Conservation (phyloP, 2,888 invertebrate species). For the Unio delphinus region DNA sequence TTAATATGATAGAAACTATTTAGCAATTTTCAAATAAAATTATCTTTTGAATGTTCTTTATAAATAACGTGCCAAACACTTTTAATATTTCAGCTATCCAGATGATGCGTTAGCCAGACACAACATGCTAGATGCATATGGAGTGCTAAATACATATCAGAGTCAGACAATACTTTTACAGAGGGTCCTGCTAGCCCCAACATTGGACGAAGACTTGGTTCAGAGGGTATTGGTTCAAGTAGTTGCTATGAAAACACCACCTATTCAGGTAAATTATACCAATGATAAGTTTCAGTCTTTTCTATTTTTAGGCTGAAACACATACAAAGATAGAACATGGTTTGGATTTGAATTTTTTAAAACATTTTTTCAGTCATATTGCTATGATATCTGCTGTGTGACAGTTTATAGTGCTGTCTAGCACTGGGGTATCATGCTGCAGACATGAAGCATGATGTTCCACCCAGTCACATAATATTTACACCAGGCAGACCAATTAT, state of each 20-base stretch:
- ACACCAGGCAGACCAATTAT: too few species aligned
- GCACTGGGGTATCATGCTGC: too few species aligned
- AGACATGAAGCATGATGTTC: too few species aligned
- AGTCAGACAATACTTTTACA: conserved; percentile 33
- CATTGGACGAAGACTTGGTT: conserved; percentile 22
- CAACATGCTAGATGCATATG: conserved; percentile 44
- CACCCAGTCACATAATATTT: too few species aligned
- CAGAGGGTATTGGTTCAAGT: conserved; percentile 40
- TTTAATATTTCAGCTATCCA: conserved; percentile 11
- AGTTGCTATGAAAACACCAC: conserved; percentile 33
- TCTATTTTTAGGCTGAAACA: too few species aligned
- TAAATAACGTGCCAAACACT: too few species aligned
- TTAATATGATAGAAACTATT: background rate
- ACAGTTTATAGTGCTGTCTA: too few species aligned
- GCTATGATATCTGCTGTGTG: too few species aligned
- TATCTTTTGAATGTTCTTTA: background rate
- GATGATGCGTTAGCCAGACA: conserved; percentile 21
- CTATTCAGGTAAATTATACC: conserved; percentile 26
- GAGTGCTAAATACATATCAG: conserved; percentile 25
- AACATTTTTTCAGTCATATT: too few species aligned
- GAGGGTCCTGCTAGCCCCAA: conserved; percentile 22
- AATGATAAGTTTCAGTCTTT: too few species aligned
- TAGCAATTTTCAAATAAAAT: conserved; percentile 2
- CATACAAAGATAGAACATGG: too few species aligned
- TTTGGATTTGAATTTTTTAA: too few species aligned